These are phyloP conservation scores for Echeneis naucrates DNA, from an alignment of 2,797 vertebrate species.

Conservation along the genomic window DNA sequence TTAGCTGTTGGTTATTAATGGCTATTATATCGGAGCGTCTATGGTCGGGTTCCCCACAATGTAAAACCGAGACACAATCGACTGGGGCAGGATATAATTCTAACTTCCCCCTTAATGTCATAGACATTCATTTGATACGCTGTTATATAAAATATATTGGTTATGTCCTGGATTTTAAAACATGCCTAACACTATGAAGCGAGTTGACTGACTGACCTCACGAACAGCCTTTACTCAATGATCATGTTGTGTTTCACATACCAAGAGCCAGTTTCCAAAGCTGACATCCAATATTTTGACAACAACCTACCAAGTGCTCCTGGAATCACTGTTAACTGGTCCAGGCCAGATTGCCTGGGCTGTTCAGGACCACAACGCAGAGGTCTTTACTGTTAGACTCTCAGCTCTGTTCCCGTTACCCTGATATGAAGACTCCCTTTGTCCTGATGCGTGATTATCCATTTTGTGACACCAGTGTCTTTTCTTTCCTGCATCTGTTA, in stretches of 20 bases:
- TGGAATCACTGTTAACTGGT: too few species aligned
- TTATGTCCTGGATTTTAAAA: background rate
- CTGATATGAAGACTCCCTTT: conserved; percentile 3
- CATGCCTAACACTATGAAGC: background rate
- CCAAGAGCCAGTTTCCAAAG: background rate
- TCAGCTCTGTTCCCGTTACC: conserved; percentile 1
- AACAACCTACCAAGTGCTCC: background rate
- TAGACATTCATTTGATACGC: background rate
- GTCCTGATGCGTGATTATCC: conserved; percentile 13
- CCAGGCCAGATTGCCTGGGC: background rate
- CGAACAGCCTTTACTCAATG: too few species aligned
- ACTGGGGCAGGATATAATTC: background rate
- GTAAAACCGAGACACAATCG: background rate
- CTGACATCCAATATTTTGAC: background rate
- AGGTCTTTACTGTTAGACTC: background rate
- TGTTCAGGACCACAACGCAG: background rate
- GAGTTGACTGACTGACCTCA: too few species aligned
- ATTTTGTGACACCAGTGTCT: conserved; percentile 13
- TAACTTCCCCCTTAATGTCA: background rate
- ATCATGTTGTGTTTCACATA: conserved; percentile 3
- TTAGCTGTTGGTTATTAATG: background rate
- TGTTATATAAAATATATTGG: conserved; percentile 1
- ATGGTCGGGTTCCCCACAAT: background rate
- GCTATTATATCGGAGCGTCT: background rate
- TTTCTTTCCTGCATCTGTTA: background rate